Evolutionary conservation across 2,888 invertebrate species (phyloP), one percentile per base, ranked within the genome.

Genomic region (Dasypogon diadema): DNA sequence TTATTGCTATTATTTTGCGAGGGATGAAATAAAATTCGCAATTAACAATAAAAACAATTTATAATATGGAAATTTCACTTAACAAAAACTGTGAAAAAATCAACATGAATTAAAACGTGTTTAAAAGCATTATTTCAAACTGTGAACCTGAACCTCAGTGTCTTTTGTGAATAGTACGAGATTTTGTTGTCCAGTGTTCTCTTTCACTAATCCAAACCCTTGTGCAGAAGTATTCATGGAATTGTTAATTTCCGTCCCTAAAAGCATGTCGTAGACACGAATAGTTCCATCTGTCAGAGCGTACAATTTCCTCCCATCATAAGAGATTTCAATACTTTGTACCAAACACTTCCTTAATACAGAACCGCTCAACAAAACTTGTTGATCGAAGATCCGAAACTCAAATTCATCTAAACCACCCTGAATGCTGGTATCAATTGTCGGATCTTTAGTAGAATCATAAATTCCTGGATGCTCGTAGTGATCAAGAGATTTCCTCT

Each of bases 321-420:
- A 81, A 34, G 85, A 84, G n/a, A 85, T 77, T 51, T 84, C 81
- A 14, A 85, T 77, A 0, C 81, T 80, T 73, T 84, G 83, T 14
- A 85, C 80, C 2, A 85, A 79, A 78, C 84, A 80, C 74, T 83
- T 82, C 0, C 85, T 80, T 73, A 85, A 75, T 0, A 81, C 83
- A 5, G 82, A 83, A 10, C 86, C 85, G 14, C 81, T 81, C 18
- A 85, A 76, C 12, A 85, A 78, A 12, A 84, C 68, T 68, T 85
- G 84, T 70, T 85, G 84, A 70, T 85, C 86, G 58, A 82, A 83
- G 3, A 85, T 79, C 12, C 81, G 80, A 65, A 82, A 21, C 24
- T 84, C 83, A 5, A 83, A 81, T 16, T 84, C 42, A 82, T 18
- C 80, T 81, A 1, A 82, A 2, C 72, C 72, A 1, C 54, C 77